Evolutionary conservation across 2,797 vertebrate species (phyloP).

Genomic region (Gambusia yucatana): DNA sequence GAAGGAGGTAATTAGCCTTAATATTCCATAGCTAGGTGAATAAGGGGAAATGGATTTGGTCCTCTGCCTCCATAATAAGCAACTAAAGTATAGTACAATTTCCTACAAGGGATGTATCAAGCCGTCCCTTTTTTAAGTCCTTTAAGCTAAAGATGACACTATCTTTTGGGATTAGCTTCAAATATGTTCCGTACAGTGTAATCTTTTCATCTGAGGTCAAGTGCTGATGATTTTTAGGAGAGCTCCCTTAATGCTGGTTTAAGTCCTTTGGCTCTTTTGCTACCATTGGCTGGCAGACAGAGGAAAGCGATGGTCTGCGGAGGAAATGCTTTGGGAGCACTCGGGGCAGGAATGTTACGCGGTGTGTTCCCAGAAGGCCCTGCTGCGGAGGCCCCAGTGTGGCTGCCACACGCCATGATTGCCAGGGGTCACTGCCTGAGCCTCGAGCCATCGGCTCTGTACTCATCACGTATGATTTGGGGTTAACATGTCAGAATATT

Average conservation of each 20-base stretch:
- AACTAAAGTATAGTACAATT: constrained; percentile 51
- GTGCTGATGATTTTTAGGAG: constrained; percentile 74
- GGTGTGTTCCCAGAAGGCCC: constrained; percentile 66
- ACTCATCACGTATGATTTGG: constrained; percentile 58
- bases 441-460: constrained; percentile 55
- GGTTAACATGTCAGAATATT: constrained; percentile 68
- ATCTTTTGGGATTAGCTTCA: constrained; percentile 72
- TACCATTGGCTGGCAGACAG: constrained; percentile 72
- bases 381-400: constrained; percentile 58
- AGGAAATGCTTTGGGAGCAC: constrained; percentile 71
- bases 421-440: constrained; percentile 70
- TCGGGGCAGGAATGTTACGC: constrained; percentile 68
- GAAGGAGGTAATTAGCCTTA: not conserved
- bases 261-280: constrained; percentile 73
- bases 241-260: constrained; percentile 73
- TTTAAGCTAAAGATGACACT: constrained; percentile 72
- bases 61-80: constrained; percentile 45
- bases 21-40: not conserved
- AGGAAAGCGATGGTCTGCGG: constrained; percentile 65
- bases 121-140: constrained; percentile 56
- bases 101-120: constrained; percentile 58
- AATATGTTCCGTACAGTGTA: constrained; percentile 72
- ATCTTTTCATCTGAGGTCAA: constrained; percentile 76
- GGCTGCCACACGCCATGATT: constrained; percentile 77
- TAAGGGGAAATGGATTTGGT: constrained; percentile 7